Evolutionary conservation across 2,797 vertebrate species (phyloP), one percentile per base, ranked within the genome.

Genomic region (Acropternis orthonyx): DNA sequence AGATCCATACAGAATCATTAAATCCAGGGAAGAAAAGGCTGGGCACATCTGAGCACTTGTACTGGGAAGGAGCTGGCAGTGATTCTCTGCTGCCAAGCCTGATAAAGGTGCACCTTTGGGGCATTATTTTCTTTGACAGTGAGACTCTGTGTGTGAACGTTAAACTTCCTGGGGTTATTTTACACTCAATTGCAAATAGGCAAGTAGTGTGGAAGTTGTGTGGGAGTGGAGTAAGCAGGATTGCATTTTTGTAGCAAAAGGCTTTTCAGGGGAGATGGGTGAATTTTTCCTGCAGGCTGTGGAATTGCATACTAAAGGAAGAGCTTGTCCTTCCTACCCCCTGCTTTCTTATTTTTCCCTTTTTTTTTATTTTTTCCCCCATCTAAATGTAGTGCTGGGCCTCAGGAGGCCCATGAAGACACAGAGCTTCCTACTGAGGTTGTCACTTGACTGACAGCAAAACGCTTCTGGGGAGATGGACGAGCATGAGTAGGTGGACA

Each of bases 371-470:
- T 14, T 34, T 39, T 49, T 8, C 1, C 15, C 20, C 78, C 41
- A 83, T 62, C 95, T 97, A 96, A 97, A 96, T 85, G 85, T 95
- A 94, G 85, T 11, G 73, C 85, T 77, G 94, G 94, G 96, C 94
- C 97, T 97, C 96, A 80, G 95, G 97, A 97, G 96, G 93, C 95
- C 92, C 58, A 6, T 39, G 89, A 93, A 93, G 92, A 96, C 95
- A 97, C 49, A 97, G 97, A 97, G 97, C 94, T 96, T 97, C 96
- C 94, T 95, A 94, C 96, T 88, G 96, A 97, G 83, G 69, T 92
- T 98, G 97, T 97, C 97, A 97, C 95, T 98, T 97, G 97, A 97
- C 78, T 98, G 98, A 98, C 97, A 98, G 97, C 89, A 96, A 79
- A 98, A 97, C 96, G 97, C 97, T 97, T 97, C 89, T 85, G 43